These are phyloP conservation scores for Chloebia gouldiae DNA, from an alignment of 2,113 vertebrate species.

Conservation along the genomic window DNA sequence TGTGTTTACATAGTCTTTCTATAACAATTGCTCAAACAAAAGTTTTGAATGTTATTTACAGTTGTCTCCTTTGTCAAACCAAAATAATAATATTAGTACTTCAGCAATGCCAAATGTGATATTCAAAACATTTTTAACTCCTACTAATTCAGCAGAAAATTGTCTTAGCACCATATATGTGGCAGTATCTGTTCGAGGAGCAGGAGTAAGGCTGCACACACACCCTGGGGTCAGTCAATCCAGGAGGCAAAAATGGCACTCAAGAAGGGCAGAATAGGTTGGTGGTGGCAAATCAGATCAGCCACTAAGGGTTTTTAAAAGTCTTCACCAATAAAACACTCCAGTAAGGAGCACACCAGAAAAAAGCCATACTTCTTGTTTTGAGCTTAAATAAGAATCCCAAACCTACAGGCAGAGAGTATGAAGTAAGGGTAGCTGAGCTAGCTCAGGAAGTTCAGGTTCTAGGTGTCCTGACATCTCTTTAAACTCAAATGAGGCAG, in stretches of 20 bases:
- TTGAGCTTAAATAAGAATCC: background rate
- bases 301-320: background rate
- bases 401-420: accelerated
- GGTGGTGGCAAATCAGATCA: background rate
- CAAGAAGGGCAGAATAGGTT: background rate
- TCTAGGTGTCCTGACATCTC: background rate
- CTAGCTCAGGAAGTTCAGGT: background rate
- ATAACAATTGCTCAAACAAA: background rate
- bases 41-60: background rate
- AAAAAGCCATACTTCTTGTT: accelerated
- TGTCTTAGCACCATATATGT: background rate
- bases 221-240: accelerated
- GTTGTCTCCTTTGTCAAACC: background rate
- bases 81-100: background rate
- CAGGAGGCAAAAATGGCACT: background rate
- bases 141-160: background rate
- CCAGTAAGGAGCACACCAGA: accelerated
- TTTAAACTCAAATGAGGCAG: background rate
- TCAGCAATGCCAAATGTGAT: background rate
- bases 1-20: background rate
- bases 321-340: background rate
- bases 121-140: background rate
- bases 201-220: background rate
- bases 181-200: background rate
- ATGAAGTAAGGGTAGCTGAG: background rate